Conservation (phyloP, 2,797 vertebrate genomes). For the Sternotherus odoratus region DNA sequence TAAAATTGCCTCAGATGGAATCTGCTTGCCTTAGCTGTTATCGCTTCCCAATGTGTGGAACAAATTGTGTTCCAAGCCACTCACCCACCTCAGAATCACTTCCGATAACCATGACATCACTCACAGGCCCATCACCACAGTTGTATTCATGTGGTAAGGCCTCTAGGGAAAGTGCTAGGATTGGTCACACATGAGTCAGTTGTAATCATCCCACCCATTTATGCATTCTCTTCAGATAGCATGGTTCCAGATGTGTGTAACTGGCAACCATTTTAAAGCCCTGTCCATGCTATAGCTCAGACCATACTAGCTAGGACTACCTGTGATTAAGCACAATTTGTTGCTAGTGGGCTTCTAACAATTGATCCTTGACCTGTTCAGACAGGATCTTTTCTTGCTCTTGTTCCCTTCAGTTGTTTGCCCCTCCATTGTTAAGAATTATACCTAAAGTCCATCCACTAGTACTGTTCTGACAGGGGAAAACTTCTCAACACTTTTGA, state of each 20-base stretch:
- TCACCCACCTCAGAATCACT: rapidly evolving
- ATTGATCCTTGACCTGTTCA: background rate
- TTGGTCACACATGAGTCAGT: slow-evolving; percentile 61
- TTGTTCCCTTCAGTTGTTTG: background rate
- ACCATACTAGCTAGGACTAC: background rate
- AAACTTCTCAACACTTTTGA: background rate
- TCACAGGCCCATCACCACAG: background rate
- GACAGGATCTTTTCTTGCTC: background rate
- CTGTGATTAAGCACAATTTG: background rate
- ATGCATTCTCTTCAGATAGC: slow-evolving; percentile 43
- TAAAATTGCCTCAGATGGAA: rapidly evolving
- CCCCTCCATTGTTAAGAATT: background rate
- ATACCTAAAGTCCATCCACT: background rate
- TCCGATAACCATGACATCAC: background rate
- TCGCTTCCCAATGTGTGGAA: background rate
- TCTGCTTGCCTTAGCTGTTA: background rate
- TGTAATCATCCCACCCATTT: slow-evolving; percentile 27
- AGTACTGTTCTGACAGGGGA: rapidly evolving
- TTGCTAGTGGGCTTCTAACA: background rate
- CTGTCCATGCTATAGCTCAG: background rate
- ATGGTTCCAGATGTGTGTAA: slow-evolving; percentile 73
- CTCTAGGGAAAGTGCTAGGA: slow-evolving; percentile 1
- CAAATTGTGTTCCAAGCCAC: background rate
- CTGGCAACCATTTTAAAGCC: slow-evolving; percentile 41
- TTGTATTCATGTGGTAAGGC: background rate